A percentile compares a stretch with the other conserved stretches of the same genome.
Conservation (phyloP, 2,113 vertebrate species). For the Sinocyclocheilus anshuiensis region DNA sequence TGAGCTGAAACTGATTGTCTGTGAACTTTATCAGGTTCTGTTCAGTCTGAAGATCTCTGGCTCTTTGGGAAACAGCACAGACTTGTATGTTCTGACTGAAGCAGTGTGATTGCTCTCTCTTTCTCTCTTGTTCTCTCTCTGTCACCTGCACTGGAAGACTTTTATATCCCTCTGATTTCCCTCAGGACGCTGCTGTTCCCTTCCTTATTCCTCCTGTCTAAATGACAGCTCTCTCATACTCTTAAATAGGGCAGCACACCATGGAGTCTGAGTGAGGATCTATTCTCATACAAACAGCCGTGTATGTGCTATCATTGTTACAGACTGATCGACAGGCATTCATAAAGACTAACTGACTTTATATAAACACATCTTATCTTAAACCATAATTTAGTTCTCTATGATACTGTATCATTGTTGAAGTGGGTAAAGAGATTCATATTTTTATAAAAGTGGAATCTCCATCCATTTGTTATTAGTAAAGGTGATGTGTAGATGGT, state of each 20-base stretch:
- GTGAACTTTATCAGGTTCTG: background rate
- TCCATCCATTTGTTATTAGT: background rate
- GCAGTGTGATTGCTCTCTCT: background rate
- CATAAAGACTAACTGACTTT: background rate
- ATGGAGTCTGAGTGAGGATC: background rate
- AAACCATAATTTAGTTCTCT: background rate
- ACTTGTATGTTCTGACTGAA: too few species aligned
- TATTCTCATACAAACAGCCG: constrained; percentile 12
- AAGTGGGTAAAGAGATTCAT: background rate
- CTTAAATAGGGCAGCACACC: constrained; percentile 31
- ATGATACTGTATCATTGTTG: background rate
- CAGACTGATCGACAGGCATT: background rate
- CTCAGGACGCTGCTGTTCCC: constrained; percentile 29
- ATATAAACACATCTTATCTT: background rate
- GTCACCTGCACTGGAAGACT: constrained; percentile 42
- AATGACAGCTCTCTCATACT: constrained; percentile 19
- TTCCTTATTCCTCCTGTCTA: background rate
- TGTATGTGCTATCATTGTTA: background rate
- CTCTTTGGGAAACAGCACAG: background rate
- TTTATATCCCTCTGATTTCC: constrained; percentile 51
- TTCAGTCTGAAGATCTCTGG: background rate
- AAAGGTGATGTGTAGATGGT: background rate
- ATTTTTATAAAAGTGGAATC: background rate
- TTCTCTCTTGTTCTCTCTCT: background rate
- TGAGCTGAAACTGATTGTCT: background rate